Evolutionary conservation across 1,140 invertebrate genomes (phyloP).

Genomic region (Chironomus striatipennis): DNA sequence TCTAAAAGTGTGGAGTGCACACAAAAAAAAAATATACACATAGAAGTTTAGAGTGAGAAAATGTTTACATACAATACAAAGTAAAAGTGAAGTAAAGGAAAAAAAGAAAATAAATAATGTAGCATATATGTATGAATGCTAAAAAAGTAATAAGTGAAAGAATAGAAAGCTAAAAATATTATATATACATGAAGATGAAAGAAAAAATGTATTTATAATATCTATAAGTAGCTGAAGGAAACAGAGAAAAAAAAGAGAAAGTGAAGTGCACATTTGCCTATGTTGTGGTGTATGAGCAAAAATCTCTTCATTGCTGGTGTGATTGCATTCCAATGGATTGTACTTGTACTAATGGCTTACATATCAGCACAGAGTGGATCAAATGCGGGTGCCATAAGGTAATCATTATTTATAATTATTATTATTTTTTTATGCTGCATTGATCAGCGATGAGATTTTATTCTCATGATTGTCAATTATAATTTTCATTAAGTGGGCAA

Average conservation of each 20-base stretch:
- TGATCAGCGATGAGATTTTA: background rate
- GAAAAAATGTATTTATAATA: background rate
- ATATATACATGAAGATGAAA: background rate
- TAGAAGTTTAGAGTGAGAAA: no score
- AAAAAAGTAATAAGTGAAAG: background rate
- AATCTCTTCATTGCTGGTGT: background rate
- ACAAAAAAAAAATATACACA: no score
- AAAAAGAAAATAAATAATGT: no score
- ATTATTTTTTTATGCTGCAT: background rate
- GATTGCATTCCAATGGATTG: conserved; percentile 19
- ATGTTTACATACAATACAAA: no score
- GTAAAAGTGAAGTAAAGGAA: no score
- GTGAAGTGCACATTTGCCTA: background rate
- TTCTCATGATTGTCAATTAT: no score
- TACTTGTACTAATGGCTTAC: conserved; percentile 15
- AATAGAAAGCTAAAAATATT: conserved; percentile 3
- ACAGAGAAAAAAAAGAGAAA: background rate
- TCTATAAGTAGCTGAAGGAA: background rate
- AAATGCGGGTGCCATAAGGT: conserved; percentile 9
- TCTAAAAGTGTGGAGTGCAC: no score
- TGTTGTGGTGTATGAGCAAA: background rate
- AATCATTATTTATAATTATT: background rate
- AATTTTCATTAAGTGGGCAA: no score
- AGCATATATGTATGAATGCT: no score
- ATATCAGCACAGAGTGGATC: conserved; percentile 17